Evolutionary conservation across 2,113 vertebrate genomes (phyloP), one percentile per base, ranked within the genome.

Genomic region (Tyrannus savana): DNA sequence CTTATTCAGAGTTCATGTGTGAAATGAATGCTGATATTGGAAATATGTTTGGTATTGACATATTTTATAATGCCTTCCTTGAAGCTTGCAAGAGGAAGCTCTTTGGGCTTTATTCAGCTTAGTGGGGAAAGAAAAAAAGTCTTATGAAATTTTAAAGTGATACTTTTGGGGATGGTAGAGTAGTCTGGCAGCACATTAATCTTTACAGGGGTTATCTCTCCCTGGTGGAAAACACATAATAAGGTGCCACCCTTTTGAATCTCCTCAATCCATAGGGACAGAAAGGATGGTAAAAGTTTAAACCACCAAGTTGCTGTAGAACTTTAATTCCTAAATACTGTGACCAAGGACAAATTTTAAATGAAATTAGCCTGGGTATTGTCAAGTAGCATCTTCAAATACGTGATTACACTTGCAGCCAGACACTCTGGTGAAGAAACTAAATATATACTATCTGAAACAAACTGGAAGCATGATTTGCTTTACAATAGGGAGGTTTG

Each of bases 111-210:
- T 93, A 89, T 84, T 92, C 64, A 90, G 52, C 69, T 82, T 76
- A 84, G 69, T 27, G 31, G 27, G 42, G 12, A 0, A 3, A 52
- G 25, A 62, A 46, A 78, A 73, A 35, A n/a, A 6, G 19, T 50
- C 52, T 78, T 88, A 84, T 81, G 76, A 95, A 96, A 96, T 90
- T 96, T 96, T 94, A 33, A 87, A 92, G 39, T 31, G 25, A 64
- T 87, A 44, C 44, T 66, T 90, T 94, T 80, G 64, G 85, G 73
- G n/a, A 72, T 73, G 50, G 78, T 81, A 31, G 72, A 71, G 50
- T 49, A 78, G 68, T 41, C 68, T 89, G 90, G 60, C 85, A 95
- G 73, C n/a, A 58, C 90, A 95, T 96, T 93, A 68, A 86, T 96
- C 93, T 93, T 93, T 81, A 72, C 41, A 53, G 74, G 92, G 88